Base-by-base conservation (phyloP, 2,888 invertebrate species). In the Slavum lentiscoides region DNA sequence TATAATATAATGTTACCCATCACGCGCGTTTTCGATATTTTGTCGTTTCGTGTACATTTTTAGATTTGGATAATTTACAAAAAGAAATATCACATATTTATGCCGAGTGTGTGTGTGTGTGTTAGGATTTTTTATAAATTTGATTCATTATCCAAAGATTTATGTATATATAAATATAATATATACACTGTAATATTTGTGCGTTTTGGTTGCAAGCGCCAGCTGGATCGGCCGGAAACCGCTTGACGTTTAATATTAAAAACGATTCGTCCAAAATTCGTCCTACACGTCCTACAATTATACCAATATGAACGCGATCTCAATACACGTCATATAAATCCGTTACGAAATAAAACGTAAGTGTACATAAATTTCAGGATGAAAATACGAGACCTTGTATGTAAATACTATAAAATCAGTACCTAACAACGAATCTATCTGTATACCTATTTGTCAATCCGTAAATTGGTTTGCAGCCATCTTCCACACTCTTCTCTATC, bases 31-130 rank as follows among this genome's bases (percentile, higher is more conserved):
- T 77, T 77, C 77, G 62, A 77, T 70, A 77, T 77, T 55, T 19
- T 53, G 69, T 64, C 80, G 43, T 64, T 64, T 58, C 72, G 80
- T 58, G 77, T 30, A 43, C 70, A 58, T 76, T 76, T 76, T 76
- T 75, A 66, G 64, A 75, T 67, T 75, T 75, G 74, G 74, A 75
- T 58, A 43, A 75, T 58, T 58, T 58, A 75, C 66, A 75, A 75
- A 66, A 75, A 66, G 21, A 59, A 59, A 59, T 17, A 59, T n/a
- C 30, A 59, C n/a, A n/a, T 59, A 59, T 59, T n/a, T 6, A n/a
- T n/a, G 64, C 30, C 19, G 37, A 8, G 37, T 21, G 43, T 13
- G 66, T 30, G 37, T 21, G 43, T 13, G 66, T 30, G 30, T 30
- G 30, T 30, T 30, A 30, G 4, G 30, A 30, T 7, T 67, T 69